phyloP scores from a whole-genome alignment of 2,888 invertebrate genomes.

The Thumatha senex region DNA sequence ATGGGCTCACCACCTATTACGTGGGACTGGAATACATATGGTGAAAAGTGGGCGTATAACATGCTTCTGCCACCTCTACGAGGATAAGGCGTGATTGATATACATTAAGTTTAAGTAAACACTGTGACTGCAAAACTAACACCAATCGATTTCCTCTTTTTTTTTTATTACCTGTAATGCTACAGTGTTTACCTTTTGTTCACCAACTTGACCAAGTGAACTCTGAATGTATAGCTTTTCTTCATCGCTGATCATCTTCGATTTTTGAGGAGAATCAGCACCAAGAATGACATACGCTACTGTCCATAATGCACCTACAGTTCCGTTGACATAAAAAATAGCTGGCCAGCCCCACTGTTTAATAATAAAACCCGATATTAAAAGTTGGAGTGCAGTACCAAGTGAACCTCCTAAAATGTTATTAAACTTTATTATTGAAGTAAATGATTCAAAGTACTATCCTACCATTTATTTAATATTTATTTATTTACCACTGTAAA shows the following conservation, averaged over 20 bases:
- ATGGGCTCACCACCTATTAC: too few species aligned
- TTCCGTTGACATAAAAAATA: constrained; percentile 88
- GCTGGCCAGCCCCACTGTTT: constrained; percentile 87
- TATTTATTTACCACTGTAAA: constrained; percentile 38
- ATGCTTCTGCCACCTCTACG: too few species aligned
- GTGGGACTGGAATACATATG: too few species aligned
- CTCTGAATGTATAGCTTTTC: constrained; percentile 43
- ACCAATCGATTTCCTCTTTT: too few species aligned
- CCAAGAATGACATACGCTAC: constrained; percentile 83
- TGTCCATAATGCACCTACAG: constrained; percentile 82
- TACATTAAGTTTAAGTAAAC: too few species aligned
- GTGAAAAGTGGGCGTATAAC: too few species aligned
- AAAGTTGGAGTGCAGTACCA: constrained; percentile 87
- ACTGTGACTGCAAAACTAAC: too few species aligned
- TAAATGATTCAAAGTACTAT: too few species aligned
- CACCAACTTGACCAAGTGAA: constrained; percentile 10
- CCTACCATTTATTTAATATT: too few species aligned
- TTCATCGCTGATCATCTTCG: constrained; percentile 79
- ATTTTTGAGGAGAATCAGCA: constrained; percentile 83
- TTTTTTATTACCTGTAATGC: too few species aligned
- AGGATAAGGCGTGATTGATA: too few species aligned
- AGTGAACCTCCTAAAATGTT: constrained; percentile 85
- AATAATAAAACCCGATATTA: constrained; percentile 86
- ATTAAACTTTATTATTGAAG: background rate
- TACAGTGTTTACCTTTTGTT: constrained; percentile 16